Evolutionary conservation across 2,113 vertebrate species (phyloP).

Genomic region (Pseudorasbora parva): DNA sequence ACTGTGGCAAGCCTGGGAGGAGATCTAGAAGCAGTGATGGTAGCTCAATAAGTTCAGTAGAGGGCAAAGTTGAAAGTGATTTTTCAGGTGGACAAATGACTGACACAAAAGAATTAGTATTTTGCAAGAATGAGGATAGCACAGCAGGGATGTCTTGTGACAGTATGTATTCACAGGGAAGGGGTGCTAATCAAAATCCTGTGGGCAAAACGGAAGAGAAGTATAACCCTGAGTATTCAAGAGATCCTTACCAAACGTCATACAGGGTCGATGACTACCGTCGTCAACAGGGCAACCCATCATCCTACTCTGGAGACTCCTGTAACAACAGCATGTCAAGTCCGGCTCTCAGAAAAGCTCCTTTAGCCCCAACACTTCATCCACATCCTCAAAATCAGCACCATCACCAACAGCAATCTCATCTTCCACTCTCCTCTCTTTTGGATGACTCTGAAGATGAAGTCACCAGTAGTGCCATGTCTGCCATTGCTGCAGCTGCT

Average conservation of each 20-base stretch:
- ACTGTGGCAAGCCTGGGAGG: slow-evolving; percentile 76
- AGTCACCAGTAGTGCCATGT: slow-evolving; percentile 82
- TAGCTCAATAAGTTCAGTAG: slow-evolving; percentile 63
- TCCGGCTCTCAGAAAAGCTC: slow-evolving; percentile 78
- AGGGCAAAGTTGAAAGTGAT: slow-evolving; percentile 62
- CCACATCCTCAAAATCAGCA: slow-evolving; percentile 78
- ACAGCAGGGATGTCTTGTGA: slow-evolving; percentile 55
- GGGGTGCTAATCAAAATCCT: slow-evolving; percentile 49
- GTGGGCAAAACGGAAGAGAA: slow-evolving; percentile 62
- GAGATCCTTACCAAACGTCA: slow-evolving; percentile 73
- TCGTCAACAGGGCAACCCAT: slow-evolving; percentile 62
- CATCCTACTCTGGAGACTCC: slow-evolving; percentile 70
- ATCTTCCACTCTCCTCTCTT: slow-evolving; percentile 80
- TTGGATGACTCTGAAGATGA: slow-evolving; percentile 82
- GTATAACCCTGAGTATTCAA: slow-evolving; percentile 73
- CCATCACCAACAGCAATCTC: slow-evolving; percentile 74
- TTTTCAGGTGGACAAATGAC: slow-evolving; percentile 55
- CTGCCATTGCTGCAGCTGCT: slow-evolving; percentile 79
- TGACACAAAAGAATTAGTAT: slow-evolving; percentile 51
- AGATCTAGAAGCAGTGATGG: slow-evolving; percentile 60
- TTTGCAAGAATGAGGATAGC: slow-evolving; percentile 56
- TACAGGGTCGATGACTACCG: slow-evolving; percentile 74
- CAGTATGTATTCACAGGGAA: slow-evolving; percentile 52
- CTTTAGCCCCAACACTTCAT: slow-evolving; percentile 79
- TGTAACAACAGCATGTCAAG: slow-evolving; percentile 67